Evolutionary conservation across 2,113 vertebrate genomes (phyloP).

Genomic region (Clarias gariepinus): DNA sequence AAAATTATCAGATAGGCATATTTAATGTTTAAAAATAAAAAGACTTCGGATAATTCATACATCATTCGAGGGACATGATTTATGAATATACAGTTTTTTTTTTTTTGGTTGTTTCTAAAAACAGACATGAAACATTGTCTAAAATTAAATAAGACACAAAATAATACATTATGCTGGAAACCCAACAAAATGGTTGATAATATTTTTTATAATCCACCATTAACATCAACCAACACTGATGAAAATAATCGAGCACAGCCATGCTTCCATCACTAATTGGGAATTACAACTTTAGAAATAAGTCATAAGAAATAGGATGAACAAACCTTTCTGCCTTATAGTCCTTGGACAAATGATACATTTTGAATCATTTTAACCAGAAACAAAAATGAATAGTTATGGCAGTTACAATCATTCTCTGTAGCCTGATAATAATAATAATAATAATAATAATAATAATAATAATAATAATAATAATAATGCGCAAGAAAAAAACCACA

Average conservation of each 20-base stretch:
- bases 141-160: slow-evolving; percentile 45
- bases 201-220: slow-evolving; percentile 46
- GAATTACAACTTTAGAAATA: slow-evolving; percentile 54
- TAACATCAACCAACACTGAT: slow-evolving; percentile 22
- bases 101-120: slow-evolving; percentile 60
- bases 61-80: background rate
- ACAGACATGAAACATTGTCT: slow-evolving; percentile 63
- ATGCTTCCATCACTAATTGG: slow-evolving; percentile 63
- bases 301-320: background rate
- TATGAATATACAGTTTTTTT: background rate
- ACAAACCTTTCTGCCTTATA: background rate
- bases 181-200: slow-evolving; percentile 37
- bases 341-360: background rate
- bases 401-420: background rate
- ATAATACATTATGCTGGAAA: slow-evolving; percentile 24
- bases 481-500: background rate
- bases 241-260: slow-evolving; percentile 55
- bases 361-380: background rate
- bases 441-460: background rate
- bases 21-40: slow-evolving; percentile 24
- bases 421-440: background rate
- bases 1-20: slow-evolving; percentile 32
- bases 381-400: too few species aligned
- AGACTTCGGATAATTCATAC: background rate
- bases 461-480: background rate